These are phyloP conservation scores for Noctua fimbriata DNA, from an alignment of 2,888 invertebrate species.

Conservation along the genomic window DNA sequence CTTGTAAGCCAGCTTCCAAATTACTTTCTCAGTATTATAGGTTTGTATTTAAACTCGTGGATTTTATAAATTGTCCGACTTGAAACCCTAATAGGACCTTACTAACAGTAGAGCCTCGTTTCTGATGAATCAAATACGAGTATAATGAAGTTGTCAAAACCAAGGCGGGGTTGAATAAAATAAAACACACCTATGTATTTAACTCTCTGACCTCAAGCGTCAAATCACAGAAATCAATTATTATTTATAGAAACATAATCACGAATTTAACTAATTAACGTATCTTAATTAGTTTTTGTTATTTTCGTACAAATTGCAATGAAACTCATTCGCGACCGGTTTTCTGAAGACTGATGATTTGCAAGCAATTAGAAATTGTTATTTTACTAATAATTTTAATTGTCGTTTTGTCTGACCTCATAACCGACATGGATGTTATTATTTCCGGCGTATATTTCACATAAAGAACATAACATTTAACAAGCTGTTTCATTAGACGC, in stretches of 20 bases:
- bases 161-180: background rate
- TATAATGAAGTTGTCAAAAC: slow-evolving; percentile 17
- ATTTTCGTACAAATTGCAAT: slow-evolving; percentile 57
- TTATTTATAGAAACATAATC: slow-evolving; percentile 26
- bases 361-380: slow-evolving; percentile 59
- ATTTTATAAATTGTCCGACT: background rate
- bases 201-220: slow-evolving; percentile 20
- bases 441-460: slow-evolving; percentile 42
- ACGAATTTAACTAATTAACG: slow-evolving; percentile 50
- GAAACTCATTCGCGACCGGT: slow-evolving; percentile 51
- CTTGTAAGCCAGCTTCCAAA: too few species aligned
- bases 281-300: slow-evolving; percentile 51
- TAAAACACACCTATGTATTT: slow-evolving; percentile 26
- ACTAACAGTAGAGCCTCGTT: background rate
- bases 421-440: slow-evolving; percentile 43
- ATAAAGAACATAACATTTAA: too few species aligned
- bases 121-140: background rate
- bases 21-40: too few species aligned
- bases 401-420: slow-evolving; percentile 59
- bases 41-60: background rate
- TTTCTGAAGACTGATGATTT: slow-evolving; percentile 47
- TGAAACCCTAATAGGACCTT: background rate
- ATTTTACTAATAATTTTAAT: slow-evolving; percentile 43
- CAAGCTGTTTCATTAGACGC: background rate
- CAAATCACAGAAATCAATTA: slow-evolving; percentile 41